phyloP scores from a whole-genome alignment of 2,113 vertebrate genomes.

The Pelusios castaneus region DNA sequence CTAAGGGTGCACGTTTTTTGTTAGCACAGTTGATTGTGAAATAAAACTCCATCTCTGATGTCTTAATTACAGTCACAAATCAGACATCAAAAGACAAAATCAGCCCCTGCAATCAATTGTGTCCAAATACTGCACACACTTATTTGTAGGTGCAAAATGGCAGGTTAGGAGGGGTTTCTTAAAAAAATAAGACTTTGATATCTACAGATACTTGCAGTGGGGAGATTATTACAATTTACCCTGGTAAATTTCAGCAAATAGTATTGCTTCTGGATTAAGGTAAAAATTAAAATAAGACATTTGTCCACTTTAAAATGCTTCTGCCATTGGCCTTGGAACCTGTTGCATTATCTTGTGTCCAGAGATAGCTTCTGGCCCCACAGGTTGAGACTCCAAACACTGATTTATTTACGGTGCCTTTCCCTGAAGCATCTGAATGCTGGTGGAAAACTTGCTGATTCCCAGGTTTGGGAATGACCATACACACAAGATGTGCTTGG shows the following conservation, averaged over 20 bases:
- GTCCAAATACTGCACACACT: neutral
- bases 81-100: neutral
- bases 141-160: neutral
- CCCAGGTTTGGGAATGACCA: neutral
- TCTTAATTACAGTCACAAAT: neutral
- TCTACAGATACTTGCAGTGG: neutral
- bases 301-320: neutral
- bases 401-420: neutral
- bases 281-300: neutral
- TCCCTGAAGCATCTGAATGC: neutral
- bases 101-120: neutral
- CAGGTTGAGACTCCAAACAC: neutral
- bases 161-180: neutral
- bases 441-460: neutral
- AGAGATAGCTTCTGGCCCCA: rapidly evolving
- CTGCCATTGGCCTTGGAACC: neutral
- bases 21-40: neutral
- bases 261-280: rapidly evolving
- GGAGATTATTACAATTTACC: neutral
- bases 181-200: neutral
- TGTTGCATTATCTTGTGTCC: neutral
- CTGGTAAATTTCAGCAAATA: neutral
- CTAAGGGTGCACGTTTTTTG: neutral
- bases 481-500: neutral
- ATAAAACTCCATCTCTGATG: neutral